Evolutionary conservation across 2,797 vertebrate genomes (phyloP).

Genomic region (Lophotriccus pileatus): DNA sequence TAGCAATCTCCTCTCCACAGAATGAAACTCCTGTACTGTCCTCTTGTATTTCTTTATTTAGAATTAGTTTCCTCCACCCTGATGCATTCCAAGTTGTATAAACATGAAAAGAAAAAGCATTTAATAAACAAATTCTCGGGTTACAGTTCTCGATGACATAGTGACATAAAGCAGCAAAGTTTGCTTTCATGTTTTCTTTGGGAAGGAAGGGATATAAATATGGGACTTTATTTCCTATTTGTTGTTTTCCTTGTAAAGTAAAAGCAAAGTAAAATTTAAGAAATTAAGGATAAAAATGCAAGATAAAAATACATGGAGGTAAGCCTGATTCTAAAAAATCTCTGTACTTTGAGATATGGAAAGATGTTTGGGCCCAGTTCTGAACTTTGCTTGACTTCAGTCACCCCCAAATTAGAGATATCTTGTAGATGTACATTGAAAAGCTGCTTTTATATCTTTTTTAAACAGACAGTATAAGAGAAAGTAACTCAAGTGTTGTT

Average conservation of each 20-base stretch:
- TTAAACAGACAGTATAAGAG: neutral
- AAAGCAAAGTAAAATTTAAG: neutral
- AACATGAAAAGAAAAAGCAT: neutral
- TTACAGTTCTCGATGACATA: neutral
- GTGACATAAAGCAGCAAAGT: neutral
- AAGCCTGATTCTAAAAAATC: neutral
- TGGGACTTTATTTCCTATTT: neutral
- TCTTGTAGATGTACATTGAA: neutral
- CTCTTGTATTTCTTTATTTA: constrained; percentile 22
- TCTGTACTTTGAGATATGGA: neutral
- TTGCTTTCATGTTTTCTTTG: neutral
- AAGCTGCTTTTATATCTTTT: neutral
- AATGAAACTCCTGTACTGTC: neutral
- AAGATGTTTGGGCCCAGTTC: neutral
- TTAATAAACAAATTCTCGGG: neutral
- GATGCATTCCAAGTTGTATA: neutral
- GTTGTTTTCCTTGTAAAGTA: neutral
- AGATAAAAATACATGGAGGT: neutral
- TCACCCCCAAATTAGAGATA: neutral
- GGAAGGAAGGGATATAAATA: neutral
- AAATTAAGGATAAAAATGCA: neutral
- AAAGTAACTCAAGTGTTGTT: neutral
- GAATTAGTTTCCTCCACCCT: neutral
- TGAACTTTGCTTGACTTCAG: neutral
- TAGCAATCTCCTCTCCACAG: neutral